These are phyloP conservation scores for Corynorhinus townsendii DNA, from an alignment of 2,113 vertebrate genomes.

Conservation along the genomic window DNA sequence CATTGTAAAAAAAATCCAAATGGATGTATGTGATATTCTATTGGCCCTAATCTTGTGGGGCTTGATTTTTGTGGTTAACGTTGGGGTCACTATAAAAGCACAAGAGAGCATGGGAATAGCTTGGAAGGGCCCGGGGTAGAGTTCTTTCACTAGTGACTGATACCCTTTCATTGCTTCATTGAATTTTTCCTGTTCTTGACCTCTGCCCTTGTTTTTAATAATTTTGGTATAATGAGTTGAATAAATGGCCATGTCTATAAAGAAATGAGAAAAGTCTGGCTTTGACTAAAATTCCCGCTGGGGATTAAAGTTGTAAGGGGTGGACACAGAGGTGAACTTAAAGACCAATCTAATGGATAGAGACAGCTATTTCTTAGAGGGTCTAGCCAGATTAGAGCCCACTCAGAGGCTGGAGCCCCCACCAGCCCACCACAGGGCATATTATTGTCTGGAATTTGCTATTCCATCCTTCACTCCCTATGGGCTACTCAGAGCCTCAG, in stretches of 20 bases:
- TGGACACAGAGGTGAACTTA: neutral
- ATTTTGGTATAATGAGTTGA: constrained; percentile 18
- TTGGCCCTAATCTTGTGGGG: neutral
- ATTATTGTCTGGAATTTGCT: neutral
- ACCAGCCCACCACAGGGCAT: neutral
- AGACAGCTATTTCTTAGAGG: neutral
- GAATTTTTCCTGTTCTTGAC: constrained; percentile 34
- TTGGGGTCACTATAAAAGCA: constrained; percentile 6
- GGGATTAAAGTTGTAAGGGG: neutral
- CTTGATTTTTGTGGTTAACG: constrained; percentile 36
- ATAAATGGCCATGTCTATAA: neutral
- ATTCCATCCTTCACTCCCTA: neutral
- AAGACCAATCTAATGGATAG: neutral
- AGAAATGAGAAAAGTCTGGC: neutral
- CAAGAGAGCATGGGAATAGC: neutral
- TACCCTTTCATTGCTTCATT: neutral
- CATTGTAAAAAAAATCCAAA: constrained; percentile 44
- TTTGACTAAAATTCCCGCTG: neutral
- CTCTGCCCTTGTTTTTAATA: constrained; percentile 34
- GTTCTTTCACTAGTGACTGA: neutral
- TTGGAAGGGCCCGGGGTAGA: neutral
- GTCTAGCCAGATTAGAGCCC: neutral
- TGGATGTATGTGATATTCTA: constrained; percentile 8
- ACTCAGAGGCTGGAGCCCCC: neutral
- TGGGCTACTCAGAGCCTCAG: neutral